These are phyloP conservation scores for Andrena camellia DNA, from an alignment of 2,888 invertebrate genomes.

Conservation along the genomic window DNA sequence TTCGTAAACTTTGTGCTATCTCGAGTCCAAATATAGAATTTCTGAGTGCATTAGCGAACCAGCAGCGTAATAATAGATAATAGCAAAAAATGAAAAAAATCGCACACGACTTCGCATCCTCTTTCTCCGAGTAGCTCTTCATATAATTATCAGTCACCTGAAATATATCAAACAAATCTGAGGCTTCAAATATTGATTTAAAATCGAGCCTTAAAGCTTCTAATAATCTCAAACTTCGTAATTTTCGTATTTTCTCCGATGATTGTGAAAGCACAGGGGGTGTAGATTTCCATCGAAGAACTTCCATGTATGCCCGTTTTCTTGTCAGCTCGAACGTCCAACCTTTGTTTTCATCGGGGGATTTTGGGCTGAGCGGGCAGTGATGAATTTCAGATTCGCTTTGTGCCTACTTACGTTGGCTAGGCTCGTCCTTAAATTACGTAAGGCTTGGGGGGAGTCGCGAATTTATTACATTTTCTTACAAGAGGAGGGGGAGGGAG, in stretches of 20 bases:
- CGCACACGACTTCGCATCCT: too few species aligned
- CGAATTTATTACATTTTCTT: too few species aligned
- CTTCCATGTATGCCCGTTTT: too few species aligned
- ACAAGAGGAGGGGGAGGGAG: too few species aligned
- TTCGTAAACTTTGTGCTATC: neutral
- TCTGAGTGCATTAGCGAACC: neutral
- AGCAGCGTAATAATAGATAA: too few species aligned
- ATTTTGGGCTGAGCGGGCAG: constrained; percentile 11
- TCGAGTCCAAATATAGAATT: neutral
- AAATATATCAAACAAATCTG: too few species aligned
- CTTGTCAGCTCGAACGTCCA: neutral
- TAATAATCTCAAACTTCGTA: neutral
- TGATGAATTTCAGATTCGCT: constrained; percentile 16
- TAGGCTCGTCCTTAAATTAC: too few species aligned
- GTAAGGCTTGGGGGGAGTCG: too few species aligned
- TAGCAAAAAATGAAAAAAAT: too few species aligned
- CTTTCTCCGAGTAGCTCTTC: too few species aligned
- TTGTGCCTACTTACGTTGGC: neutral
- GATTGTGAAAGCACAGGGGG: neutral
- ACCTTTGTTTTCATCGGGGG: constrained; percentile 17
- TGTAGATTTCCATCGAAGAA: constrained; percentile 18
- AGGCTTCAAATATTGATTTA: neutral
- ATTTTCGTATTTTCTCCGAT: neutral
- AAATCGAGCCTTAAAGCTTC: neutral
- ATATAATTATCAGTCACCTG: too few species aligned